Evolutionary conservation across 1,140 invertebrate genomes (phyloP), one percentile per base, ranked within the genome.

Genomic region (Condylostylus longicornis): DNA sequence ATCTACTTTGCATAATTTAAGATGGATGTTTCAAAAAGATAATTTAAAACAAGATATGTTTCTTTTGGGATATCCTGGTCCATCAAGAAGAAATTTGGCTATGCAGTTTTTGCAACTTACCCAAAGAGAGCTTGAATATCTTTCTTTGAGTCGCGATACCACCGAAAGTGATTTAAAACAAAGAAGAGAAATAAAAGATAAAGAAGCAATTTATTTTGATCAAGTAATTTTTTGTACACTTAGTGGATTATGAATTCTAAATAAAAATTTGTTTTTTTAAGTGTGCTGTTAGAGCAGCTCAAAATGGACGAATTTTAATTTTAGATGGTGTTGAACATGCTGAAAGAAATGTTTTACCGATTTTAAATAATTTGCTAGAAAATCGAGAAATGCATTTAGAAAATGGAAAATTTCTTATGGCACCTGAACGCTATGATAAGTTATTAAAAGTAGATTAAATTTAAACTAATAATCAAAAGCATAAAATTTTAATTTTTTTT

Each of bases 351-450:
- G 90, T 97, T 19, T 65, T 98, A 29, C 94, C 94, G 28, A 82
- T 98, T 25, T 60, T 98, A n/a, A 98, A 98, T 64, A 98, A 98
- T 67, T 70, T 98, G 18, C 63, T 98, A n/a, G 94, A 98, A 67
- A 98, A 98, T 64, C 68, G 93, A 34, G 93, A 98, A 65, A 96
- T 98, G 90, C 87, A 97, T 62, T 65, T 98, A 29, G 94, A 98
- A 67, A 91, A 96, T 72, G 94, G 94, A 1, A 66, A 90, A 44
- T 90, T 96, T 61, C 67, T 98, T 12, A 80, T 98, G 51, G 75
- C 86, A 2, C 76, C 87, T 18, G 59, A 73, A 3, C 72, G 88
- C 65, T 98, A 93, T 58, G 90, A 98, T 54, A 85, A 88, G 64
- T 65, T 98, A 8, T 60, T 91, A 5, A 54, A 83, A 67, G 88